Evolutionary conservation across 1,140 invertebrate species (phyloP), one percentile per base, ranked within the genome.

Genomic region (honey bee (Apis mellifera)): DNA sequence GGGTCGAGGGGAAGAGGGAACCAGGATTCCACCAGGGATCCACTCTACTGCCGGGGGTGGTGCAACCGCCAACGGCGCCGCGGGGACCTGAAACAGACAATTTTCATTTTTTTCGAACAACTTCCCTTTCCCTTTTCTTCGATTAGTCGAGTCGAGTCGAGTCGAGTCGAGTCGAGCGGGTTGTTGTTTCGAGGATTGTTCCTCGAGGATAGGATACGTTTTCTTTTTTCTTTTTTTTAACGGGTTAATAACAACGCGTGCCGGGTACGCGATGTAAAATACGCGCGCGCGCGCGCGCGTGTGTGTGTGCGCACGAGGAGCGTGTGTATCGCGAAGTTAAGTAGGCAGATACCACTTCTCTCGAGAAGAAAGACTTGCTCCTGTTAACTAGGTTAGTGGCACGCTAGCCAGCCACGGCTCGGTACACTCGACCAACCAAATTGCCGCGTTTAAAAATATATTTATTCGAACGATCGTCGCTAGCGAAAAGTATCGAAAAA

Each of bases 1-100:
- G 88, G 77, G 87, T 90, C 80, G 91, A 90, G 83, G 91, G 89
- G 83, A 91, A 93, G 82, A 90, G 89, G 83, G 89, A 80, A 89
- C 89, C 83, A 88, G 90, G 90, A 90, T 91, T 92, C 91, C 92
- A 93, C 93, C 92, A 92, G 87, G 92, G 91, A 93, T 93, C 93
- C 91, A 93, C 90, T 92, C 90, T 93, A 93, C 90, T 93, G 89
- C 89, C 90, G 90, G 91, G 87, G 90, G 89, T 93, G 89, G 87
- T 93, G 92, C 92, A 92, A 94, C 92, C 93, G 93, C 92, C 93
- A 91, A 92, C 90, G 93, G 92, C 92, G 91, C 93, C 91, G 93
- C 92, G 92, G 89, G 91, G 88, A 93, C 92, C 93, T 94, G 89
- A 0, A 93, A 91, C 82, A 90, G 32, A 4, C 0, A 11, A 76